phyloP scores from a whole-genome alignment of 2,113 vertebrate genomes.

The Catharus minimus region DNA sequence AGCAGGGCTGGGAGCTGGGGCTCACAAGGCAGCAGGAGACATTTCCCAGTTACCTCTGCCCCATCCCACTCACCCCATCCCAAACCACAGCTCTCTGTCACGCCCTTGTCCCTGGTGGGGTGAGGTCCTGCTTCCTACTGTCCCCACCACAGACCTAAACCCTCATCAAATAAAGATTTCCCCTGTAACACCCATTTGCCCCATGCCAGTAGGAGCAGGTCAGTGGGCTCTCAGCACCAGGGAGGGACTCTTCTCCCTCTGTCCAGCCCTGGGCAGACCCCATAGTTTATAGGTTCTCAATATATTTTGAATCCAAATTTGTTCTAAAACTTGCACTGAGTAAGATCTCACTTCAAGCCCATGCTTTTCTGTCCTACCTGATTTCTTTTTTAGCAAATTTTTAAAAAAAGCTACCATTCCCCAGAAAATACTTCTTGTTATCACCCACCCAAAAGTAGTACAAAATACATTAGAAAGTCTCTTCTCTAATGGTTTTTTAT shows the following conservation, averaged over 20 bases:
- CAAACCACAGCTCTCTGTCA: neutral
- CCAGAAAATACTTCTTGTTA: neutral
- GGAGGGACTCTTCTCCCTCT: neutral
- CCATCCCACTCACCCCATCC: no score
- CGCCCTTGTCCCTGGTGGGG: no score
- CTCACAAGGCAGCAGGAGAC: fast-evolving
- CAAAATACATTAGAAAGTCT: neutral
- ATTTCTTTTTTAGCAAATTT: neutral
- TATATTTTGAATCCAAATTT: neutral
- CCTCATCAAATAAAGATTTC: neutral
- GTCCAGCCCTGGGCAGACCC: neutral
- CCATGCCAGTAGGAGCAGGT: fast-evolving
- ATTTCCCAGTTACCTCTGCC: neutral
- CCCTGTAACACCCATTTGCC: neutral
- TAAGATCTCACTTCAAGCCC: neutral
- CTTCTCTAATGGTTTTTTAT: neutral
- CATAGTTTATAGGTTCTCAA: neutral
- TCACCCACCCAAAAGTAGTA: neutral
- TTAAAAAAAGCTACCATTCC: fast-evolving
- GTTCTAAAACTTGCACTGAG: neutral
- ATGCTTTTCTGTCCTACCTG: neutral
- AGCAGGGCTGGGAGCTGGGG: neutral
- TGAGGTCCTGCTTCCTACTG: neutral
- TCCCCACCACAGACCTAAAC: neutral
- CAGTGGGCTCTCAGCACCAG: neutral